Conservation (phyloP, 2,797 vertebrate genomes). For the Acrossocheilus wenchowensis region DNA sequence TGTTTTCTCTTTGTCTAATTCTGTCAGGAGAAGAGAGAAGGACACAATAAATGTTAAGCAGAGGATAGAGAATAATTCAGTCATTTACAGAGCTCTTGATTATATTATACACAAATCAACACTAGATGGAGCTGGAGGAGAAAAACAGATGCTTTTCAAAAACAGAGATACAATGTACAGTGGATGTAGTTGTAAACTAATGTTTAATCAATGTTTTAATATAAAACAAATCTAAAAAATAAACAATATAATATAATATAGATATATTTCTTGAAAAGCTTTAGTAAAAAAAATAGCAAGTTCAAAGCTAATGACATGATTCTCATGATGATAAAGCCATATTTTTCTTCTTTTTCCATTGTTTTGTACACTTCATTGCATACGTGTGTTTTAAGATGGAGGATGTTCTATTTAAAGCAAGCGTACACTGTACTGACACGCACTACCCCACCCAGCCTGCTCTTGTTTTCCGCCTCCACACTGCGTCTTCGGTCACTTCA, state of each 20-base stretch:
- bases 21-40: conserved; percentile 69
- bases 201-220: background rate
- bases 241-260: too few species aligned
- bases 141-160: background rate
- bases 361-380: background rate
- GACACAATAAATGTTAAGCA: background rate
- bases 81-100: background rate
- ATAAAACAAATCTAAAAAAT: background rate
- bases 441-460: conserved; percentile 55
- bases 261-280: background rate
- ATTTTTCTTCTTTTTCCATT: conserved; percentile 26
- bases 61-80: background rate
- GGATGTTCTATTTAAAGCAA: conserved; percentile 33
- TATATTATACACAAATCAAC: background rate
- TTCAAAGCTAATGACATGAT: background rate
- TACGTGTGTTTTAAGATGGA: conserved; percentile 10
- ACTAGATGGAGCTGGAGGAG: conserved; percentile 7
- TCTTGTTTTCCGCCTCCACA: conserved; percentile 35
- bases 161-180: background rate
- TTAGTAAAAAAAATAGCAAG: background rate
- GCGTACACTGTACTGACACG: background rate
- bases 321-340: background rate
- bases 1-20: conserved; percentile 88
- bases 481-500: conserved; percentile 78
- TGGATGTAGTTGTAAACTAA: background rate